A percentile compares a stretch with the other conserved stretches of the same genome.
Evolutionary conservation across 1,140 invertebrate genomes (phyloP).

Genomic region (Laodelphax striatellus): DNA sequence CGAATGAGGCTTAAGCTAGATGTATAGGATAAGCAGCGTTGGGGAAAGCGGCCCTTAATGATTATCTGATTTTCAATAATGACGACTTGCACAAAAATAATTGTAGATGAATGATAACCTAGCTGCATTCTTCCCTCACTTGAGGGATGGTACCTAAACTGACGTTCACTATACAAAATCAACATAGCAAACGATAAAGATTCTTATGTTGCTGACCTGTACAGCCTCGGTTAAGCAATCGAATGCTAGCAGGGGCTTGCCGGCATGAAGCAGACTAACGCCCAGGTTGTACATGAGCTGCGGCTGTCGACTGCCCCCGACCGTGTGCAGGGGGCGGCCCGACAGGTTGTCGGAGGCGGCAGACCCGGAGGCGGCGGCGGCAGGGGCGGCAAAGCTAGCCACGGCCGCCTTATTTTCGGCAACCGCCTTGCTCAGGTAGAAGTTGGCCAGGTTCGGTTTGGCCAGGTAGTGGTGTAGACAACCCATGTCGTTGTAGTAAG

Average conservation of each 20-base stretch:
- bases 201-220: slow-evolving; percentile 38
- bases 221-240: slow-evolving; percentile 83
- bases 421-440: slow-evolving; percentile 75
- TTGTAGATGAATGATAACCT: too few species aligned
- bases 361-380: slow-evolving; percentile 28
- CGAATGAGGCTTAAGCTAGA: too few species aligned
- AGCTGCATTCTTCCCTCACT: too few species aligned
- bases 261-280: slow-evolving; percentile 68
- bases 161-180: too few species aligned
- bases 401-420: slow-evolving; percentile 60
- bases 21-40: too few species aligned
- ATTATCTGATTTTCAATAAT: too few species aligned
- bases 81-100: too few species aligned
- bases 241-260: slow-evolving; percentile 72
- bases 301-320: slow-evolving; percentile 52
- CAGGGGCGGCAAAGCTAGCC: slow-evolving; percentile 33
- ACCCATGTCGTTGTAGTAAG: slow-evolving; percentile 83
- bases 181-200: too few species aligned
- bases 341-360: slow-evolving; percentile 32
- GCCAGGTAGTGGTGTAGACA: slow-evolving; percentile 76
- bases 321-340: slow-evolving; percentile 41
- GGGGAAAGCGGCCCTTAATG: too few species aligned
- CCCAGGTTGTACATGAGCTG: slow-evolving; percentile 88
- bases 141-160: too few species aligned
- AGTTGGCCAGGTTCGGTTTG: slow-evolving; percentile 74